Percentiles rank a stretch among this genome's conserved stretches.
Conservation (phyloP, 2,888 invertebrate species). For the Drosophila multiciliata region DNA sequence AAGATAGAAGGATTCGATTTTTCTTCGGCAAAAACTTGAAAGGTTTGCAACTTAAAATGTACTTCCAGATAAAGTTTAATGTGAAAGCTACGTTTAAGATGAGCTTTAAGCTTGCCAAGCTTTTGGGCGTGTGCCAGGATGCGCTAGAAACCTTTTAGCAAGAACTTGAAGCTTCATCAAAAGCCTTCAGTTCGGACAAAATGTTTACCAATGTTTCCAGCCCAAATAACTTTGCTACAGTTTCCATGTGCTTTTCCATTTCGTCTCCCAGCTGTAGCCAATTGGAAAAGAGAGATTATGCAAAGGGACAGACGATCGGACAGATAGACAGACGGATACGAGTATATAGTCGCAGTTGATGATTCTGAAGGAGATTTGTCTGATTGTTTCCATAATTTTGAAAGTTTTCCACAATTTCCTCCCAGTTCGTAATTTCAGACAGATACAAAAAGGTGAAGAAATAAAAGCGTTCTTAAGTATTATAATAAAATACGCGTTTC, state of each 20-base stretch:
- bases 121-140: neutral
- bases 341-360: neutral
- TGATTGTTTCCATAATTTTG: neutral
- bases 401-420: neutral
- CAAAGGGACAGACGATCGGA: neutral
- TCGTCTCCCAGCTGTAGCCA: neutral
- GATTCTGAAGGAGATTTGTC: neutral
- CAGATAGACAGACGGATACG: neutral
- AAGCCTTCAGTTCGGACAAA: neutral
- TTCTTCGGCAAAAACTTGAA: neutral
- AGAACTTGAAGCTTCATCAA: neutral
- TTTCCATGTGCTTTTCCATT: neutral
- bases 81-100: neutral
- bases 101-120: too few relatives aligned
- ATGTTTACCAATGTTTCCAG: neutral
- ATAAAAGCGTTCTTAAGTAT: neutral
- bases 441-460: neutral
- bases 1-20: neutral
- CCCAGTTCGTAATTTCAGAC: neutral
- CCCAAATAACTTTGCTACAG: neutral
- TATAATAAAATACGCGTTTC: conserved; percentile 22
- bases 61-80: neutral
- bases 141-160: neutral
- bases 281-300: neutral
- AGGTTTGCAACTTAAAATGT: neutral